Conservation (phyloP, 92 coral and sea anemone genomes). For the Muricea muricata region DNA sequence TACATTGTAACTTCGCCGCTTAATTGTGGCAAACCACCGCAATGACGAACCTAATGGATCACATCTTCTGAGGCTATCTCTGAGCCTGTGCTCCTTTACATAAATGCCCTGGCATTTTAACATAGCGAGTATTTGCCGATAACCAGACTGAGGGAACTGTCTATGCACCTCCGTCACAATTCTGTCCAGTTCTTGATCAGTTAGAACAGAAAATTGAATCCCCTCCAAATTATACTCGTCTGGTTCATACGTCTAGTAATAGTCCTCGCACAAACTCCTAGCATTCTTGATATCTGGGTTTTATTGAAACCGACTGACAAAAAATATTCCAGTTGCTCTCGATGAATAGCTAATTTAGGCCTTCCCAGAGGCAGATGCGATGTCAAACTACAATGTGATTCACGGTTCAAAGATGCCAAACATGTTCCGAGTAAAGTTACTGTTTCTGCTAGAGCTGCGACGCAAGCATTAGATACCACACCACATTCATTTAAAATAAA, state of each 20-base stretch:
- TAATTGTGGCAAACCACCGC: conserved; percentile 16
- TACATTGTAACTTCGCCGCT: conserved; percentile 19
- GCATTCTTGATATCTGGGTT: conserved; percentile 8
- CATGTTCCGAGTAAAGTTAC: neutral
- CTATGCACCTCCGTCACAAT: too few species aligned
- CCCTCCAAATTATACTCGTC: too few species aligned
- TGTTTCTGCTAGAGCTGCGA: neutral
- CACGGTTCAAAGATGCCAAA: neutral
- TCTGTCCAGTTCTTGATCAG: too few species aligned
- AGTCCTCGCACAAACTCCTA: neutral
- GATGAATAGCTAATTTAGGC: neutral
- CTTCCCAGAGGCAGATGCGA: too few species aligned
- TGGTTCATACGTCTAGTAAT: conserved; percentile 18
- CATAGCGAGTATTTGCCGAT: too few species aligned
- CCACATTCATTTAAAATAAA: neutral
- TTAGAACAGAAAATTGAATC: too few species aligned
- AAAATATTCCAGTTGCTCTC: neutral
- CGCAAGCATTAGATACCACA: neutral
- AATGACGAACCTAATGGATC: conserved; percentile 43
- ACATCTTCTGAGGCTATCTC: too few species aligned
- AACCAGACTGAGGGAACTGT: too few species aligned
- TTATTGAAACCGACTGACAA: conserved; percentile 7
- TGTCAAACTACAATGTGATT: too few species aligned
- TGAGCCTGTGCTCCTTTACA: too few species aligned
- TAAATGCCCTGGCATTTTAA: too few species aligned